Evolutionary conservation across 2,113 vertebrate species (phyloP).

Genomic region (Lagopus muta): DNA sequence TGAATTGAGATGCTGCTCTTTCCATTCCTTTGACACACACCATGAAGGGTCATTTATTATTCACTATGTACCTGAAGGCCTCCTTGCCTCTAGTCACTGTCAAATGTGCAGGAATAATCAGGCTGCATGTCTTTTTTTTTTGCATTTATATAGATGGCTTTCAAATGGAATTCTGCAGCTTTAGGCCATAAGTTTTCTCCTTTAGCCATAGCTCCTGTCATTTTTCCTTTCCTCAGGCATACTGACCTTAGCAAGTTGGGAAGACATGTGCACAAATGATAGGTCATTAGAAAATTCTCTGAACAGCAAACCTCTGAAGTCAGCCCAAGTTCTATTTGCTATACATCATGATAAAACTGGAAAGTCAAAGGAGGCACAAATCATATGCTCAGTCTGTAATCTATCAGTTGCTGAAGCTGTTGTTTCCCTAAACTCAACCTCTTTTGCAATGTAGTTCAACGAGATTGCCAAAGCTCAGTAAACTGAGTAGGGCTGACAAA

Average conservation of each 20-base stretch:
- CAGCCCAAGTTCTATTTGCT: not conserved
- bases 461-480: not conserved
- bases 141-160: conserved; percentile 5
- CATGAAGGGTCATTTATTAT: not conserved
- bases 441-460: not conserved
- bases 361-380: not conserved
- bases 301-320: conserved; percentile 38
- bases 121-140: not conserved
- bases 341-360: not conserved
- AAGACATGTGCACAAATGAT: not conserved
- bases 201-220: not conserved
- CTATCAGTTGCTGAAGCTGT: not conserved
- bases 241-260: conserved; percentile 2
- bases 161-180: conserved; percentile 8
- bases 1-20: not conserved
- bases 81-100: conserved; percentile 3
- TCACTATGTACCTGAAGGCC: not conserved
- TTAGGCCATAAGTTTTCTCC: conserved; percentile 38
- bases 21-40: not conserved
- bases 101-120: conserved; percentile 1
- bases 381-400: conserved; percentile 6
- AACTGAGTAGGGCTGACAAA: not conserved
- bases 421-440: not conserved
- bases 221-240: not conserved
- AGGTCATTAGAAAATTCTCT: conserved; percentile 41